Base-by-base conservation (phyloP, 2,888 invertebrate species). In the Drosophila ezoana region DNA sequence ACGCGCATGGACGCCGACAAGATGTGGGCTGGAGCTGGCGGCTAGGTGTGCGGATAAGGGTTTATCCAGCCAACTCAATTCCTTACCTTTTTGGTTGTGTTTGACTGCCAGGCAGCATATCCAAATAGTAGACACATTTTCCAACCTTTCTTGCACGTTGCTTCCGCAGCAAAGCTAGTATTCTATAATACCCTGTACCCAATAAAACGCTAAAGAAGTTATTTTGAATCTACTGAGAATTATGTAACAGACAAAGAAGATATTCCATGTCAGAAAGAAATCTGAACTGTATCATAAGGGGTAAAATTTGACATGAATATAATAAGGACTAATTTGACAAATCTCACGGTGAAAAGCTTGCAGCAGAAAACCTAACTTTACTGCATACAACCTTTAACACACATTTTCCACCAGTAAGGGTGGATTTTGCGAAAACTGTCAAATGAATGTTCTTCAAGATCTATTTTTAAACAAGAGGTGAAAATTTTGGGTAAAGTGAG, bases 41-140 rank as follows among this genome's bases (percentile, higher is more conserved):
- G 44, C n/a, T 33, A 59, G 53, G 23, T 32, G 35, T 47, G 59
- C 60, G 83, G 66, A 74, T 71, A 51, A 45, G 38, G 43, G 14
- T 9, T 61, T 69, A 32, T 32, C 44, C 49, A 38, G 33, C 44
- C 33, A 40, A 33, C 18, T 47, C 47, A 35, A 53, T 68, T 48
- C 20, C 52, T 69, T 69, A 56, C 51, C 52, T 59, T 64, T 52
- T 53, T 64, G 48, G 38, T 18, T 40, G 35, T 48, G 52, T 47
- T 56, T 69, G 69, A 53, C 59, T 59, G 79, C 28, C 65, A 68
- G 53, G 41, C 48, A 63, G 61, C 87, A 75, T 81, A 72, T 83
- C 89, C 78, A 83, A 88, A 83, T 86, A 67, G 65, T 77, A 88
- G 82, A 88, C 83, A 88, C 79, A 84, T 88, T 83, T 83, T 63